phyloP scores from a whole-genome alignment of 2,113 vertebrate genomes.

The Aleadryas rufinucha region DNA sequence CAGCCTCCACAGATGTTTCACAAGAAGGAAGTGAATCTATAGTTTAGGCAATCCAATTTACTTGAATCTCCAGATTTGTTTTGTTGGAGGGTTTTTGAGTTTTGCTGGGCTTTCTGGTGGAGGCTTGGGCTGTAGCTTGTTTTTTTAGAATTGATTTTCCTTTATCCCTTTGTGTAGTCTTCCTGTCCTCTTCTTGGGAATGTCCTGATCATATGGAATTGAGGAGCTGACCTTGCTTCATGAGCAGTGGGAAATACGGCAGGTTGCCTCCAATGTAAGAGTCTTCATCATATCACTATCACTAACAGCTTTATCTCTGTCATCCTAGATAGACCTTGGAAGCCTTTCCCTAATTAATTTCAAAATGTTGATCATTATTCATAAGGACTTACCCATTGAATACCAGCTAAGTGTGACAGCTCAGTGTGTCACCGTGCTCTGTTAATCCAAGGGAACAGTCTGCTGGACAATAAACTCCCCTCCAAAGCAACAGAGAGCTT shows the following conservation, averaged over 20 bases:
- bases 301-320: background rate
- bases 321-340: background rate
- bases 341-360: background rate
- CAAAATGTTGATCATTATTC: background rate
- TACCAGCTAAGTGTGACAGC: background rate
- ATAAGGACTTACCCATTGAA: background rate
- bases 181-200: background rate
- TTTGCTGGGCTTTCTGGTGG: background rate
- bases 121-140: background rate
- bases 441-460: background rate
- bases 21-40: constrained; percentile 28
- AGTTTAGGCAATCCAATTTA: background rate
- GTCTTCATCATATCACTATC: background rate
- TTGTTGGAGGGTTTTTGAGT: background rate
- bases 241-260: background rate
- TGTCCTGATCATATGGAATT: background rate
- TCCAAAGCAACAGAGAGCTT: background rate
- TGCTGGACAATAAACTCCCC: background rate
- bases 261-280: background rate
- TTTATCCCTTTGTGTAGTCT: background rate
- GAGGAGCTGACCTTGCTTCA: background rate
- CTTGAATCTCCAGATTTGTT: background rate
- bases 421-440: background rate
- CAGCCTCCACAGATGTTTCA: constrained; percentile 50
- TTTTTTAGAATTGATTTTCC: background rate